Percentiles rank a stretch among this genome's conserved stretches.
phyloP scores from a whole-genome alignment of 2,888 invertebrate genomes.

The Cephus runcator region DNA sequence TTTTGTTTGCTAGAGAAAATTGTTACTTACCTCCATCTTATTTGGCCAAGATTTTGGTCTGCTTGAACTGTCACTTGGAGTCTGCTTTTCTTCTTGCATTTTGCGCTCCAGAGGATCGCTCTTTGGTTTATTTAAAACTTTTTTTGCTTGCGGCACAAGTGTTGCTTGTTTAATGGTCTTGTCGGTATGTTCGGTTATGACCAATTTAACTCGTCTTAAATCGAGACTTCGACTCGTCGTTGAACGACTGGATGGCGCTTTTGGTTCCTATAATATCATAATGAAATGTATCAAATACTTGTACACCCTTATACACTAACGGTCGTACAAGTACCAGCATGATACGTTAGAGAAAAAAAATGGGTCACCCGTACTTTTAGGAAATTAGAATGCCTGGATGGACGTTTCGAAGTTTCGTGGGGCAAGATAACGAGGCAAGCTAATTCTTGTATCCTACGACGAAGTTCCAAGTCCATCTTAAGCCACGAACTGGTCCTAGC shows the following conservation, averaged over 20 bases:
- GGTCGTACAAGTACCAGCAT: not conserved
- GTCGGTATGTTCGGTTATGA: constrained; percentile 61
- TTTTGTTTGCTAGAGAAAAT: not conserved
- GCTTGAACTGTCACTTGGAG: constrained; percentile 32
- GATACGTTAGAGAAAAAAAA: not conserved
- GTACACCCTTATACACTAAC: not conserved
- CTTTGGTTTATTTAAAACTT: constrained; percentile 54
- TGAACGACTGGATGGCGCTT: constrained; percentile 48
- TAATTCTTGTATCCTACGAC: constrained; percentile 74
- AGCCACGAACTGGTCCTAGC: constrained; percentile 75
- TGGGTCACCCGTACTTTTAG: constrained; percentile 43
- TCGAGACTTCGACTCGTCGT: constrained; percentile 56
- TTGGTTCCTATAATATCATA: constrained; percentile 43
- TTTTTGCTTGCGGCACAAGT: constrained; percentile 37
- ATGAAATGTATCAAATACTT: not conserved
- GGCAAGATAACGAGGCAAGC: constrained; percentile 69
- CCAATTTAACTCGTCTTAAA: constrained; percentile 63
- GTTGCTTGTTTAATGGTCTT: constrained; percentile 47
- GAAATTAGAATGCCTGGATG: constrained; percentile 57
- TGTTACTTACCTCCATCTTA: constrained; percentile 55
- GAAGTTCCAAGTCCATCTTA: constrained; percentile 72
- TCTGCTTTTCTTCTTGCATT: constrained; percentile 51
- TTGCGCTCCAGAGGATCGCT: constrained; percentile 61
- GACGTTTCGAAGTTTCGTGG: constrained; percentile 57
- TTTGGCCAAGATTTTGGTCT: constrained; percentile 63